phyloP scores from a whole-genome alignment of 2,113 vertebrate species.

The Pontoporia blainvillei region DNA sequence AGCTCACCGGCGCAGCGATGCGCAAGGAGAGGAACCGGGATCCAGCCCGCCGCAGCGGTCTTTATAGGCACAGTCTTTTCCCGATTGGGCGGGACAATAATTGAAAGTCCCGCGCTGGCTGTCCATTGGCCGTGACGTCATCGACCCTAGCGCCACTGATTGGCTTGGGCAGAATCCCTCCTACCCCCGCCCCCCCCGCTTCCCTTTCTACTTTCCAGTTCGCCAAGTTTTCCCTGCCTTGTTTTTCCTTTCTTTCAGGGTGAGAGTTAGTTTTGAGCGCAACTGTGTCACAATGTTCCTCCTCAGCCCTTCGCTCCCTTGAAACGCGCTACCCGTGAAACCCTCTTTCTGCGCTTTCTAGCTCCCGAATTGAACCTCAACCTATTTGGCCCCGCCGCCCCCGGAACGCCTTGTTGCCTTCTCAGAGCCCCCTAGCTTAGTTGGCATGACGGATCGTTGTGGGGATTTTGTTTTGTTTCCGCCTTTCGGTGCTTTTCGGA shows the following conservation, averaged over 20 bases:
- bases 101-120: conserved; percentile 71
- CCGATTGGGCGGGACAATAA: conserved; percentile 25
- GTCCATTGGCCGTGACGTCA: conserved; percentile 28
- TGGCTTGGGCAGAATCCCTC: neutral
- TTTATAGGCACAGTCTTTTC: conserved; percentile 35
- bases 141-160: accelerated
- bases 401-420: neutral
- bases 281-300: accelerated
- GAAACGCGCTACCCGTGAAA: accelerated
- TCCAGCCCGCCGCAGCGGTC: accelerated
- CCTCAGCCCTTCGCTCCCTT: accelerated
- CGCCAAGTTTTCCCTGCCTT: accelerated
- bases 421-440: neutral
- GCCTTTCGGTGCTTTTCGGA: neutral
- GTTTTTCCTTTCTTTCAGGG: accelerated
- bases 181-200: accelerated
- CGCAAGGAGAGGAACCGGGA: accelerated
- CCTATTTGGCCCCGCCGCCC: neutral
- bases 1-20: accelerated
- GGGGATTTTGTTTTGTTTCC: no score
- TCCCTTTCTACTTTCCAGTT: accelerated
- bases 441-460: accelerated
- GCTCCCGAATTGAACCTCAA: neutral
- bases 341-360: no score
- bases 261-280: no score